phyloP scores from a whole-genome alignment of 2,797 vertebrate genomes.

The Bradypus variegatus region DNA sequence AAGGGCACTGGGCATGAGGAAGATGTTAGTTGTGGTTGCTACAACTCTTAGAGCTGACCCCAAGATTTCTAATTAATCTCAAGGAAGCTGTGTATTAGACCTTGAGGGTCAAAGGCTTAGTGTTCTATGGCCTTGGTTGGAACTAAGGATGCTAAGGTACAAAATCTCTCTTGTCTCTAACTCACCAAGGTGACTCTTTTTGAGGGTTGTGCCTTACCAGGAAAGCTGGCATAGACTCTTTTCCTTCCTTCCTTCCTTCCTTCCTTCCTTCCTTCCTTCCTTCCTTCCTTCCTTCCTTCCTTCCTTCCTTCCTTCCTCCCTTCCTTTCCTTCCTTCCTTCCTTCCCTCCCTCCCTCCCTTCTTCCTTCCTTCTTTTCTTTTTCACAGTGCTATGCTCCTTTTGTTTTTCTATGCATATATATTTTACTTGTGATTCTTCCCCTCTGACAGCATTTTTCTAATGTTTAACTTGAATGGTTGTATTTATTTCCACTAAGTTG shows the following conservation, averaged over 20 bases:
- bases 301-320: too few relatives aligned
- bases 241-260: too few relatives aligned
- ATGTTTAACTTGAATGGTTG: slow-evolving; percentile 9
- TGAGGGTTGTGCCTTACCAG: background rate
- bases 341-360: too few relatives aligned
- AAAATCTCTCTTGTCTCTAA: background rate
- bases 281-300: too few relatives aligned
- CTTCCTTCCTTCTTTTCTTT: too few relatives aligned
- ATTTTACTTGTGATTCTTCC: background rate
- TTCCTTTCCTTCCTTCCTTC: too few relatives aligned
- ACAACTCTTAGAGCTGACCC: background rate
- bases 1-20: background rate
- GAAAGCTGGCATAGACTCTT: too few relatives aligned
- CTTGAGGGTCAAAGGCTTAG: background rate
- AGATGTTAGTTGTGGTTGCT: background rate
- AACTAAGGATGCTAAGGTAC: background rate
- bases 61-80: background rate
- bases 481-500: background rate
- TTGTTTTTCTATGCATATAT: background rate
- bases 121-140: background rate
- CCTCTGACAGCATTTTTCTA: background rate
- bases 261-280: too few relatives aligned
- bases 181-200: background rate
- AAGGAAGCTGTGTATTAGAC: background rate
- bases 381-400: background rate